Evolutionary conservation across 2,113 vertebrate species (phyloP), one percentile per base, ranked within the genome.

Genomic region (Benitochromis conjunctus): DNA sequence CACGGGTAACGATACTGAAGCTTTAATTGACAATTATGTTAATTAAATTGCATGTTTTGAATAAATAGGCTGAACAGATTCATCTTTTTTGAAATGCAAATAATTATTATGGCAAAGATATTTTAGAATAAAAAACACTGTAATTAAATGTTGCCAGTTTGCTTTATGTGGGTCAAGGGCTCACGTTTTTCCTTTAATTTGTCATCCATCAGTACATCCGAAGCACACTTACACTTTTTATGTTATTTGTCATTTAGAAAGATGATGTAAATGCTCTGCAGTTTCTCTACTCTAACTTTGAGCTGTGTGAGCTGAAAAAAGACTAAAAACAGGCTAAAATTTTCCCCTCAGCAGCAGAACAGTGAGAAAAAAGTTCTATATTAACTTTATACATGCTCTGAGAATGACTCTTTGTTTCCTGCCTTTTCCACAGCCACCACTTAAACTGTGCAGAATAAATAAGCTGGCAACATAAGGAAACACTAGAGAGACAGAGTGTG

Each of bases 401-500:
- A 94, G 85, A 96, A 94, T 93, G 93, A 91, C 86, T 95, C 92
- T 95, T 96, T 95, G 92, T 95, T 94, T 92, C 89, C 85, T 64
- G 81, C 78, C 79, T 91, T 90, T 87, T 94, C 93, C 94, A 90
- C 90, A 91, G 92, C 87, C 93, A 83, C 91, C 94, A 91, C 92
- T 95, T 94, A 91, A 92, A 89, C 88, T 83, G 86, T 74, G 92
- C 93, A 95, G 95, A 94, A 94, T 95, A 96, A 96, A 96, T 95
- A 95, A 86, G 81, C 91, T 93, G 88, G 95, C 94, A 94, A 87
- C 89, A 69, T 84, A 13, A 88, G 88, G 94, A 94, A 94, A 92
- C 92, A 85, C 86, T 62, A 86, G 86, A 85, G 90, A 92, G 94
- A 84, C 88, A 51, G 91, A 88, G 86, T 92, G 95, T 94, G 93